Evolutionary conservation across 2,888 invertebrate genomes (phyloP), one percentile per base, ranked within the genome.

Genomic region (Plebejus anna): DNA sequence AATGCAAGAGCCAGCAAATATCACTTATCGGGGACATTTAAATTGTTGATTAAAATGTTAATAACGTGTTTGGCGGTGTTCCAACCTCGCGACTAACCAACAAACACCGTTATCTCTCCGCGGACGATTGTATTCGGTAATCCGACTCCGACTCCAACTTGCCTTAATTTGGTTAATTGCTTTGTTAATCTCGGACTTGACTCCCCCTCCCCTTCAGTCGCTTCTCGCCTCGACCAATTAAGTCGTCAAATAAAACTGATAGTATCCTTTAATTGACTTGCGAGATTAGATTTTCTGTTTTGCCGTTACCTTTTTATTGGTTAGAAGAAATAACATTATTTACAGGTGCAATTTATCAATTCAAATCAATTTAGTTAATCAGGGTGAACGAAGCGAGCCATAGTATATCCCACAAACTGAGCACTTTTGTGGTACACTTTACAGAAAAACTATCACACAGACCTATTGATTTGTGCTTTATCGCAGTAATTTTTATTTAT

Each of bases 81-180:
- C 66, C 66, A 66, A 66, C 28, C 7, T 22, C 28, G 28, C 28
- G 32, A n/a, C 38, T n/a, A n/a, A 9, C 51, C 72, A 28, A 72
- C 42, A 22, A 22, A 42, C 71, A 28, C 72, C 72, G 77, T 66
- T 78, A 77, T 77, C 75, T 42, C 42, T 78, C 79, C 79, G 77
- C 78, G 76, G 78, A 79, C 76, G 79, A 80, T 78, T 78, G 78
- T 80, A 79, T 79, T 79, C 77, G 71, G 66, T 80, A 79, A 80
- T 80, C 78, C 75, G 73, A 76, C 75, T 77, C 77, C 72, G 75
- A 75, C 13, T 73, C 51, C 55, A 55, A 42, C 73, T 78, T 72
- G 57, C 78, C 75, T 70, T 70, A 76, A 78, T 79, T 79, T 75
- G 73, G 76, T 76, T 81, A 80, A 81, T 81, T 81, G 79, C 78